Evolutionary conservation across 2,797 vertebrate genomes (phyloP), one percentile per base, ranked within the genome.

Genomic region (Knipowitschia caucasica): DNA sequence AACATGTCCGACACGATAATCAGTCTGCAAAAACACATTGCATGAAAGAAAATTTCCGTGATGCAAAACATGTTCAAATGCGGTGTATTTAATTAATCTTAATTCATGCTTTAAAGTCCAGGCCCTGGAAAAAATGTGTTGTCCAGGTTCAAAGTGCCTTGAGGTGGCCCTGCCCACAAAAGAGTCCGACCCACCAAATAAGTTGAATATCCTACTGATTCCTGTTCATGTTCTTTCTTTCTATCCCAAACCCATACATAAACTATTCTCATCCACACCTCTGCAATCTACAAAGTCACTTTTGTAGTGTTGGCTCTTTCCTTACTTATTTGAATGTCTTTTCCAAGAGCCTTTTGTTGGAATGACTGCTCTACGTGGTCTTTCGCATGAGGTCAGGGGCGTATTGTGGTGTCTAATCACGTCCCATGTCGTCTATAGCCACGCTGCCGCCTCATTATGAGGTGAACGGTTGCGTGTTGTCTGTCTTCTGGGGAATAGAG

Each of bases 361-460:
- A 60, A 43, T 40, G 46, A 49, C 63, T 63, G 50, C 33, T 52
- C 55, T 63, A 33, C 43, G 20, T 62, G 51, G 47, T 21, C 11
- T n/a, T 33, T 53, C 60, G 52, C 75, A 59, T 69, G 56, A 62
- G 59, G 56, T 67, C 51, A 27, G 43, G 70, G 27, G 50, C 56
- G 53, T 47, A 68, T 70, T 68, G 47, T 57, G 42, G 45, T 56
- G 49, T 67, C 56, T 80, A 75, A 78, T 84, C 63, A 59, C 34
- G 25, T 72, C 67, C 73, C 56, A 31, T 54, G 69, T 79, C 59
- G 67, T 74, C 53, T 59, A 11, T 59, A 53, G 43, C 34, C 64
- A 55, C 43, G 56, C 40, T 24, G 64, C 63, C 29, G 60, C 69
- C 73, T 82, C 71, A 77, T 80, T 75, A 83, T 62, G 31, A 53